A percentile compares a stretch with the other conserved stretches of the same genome.
phyloP scores from a whole-genome alignment of 2,113 vertebrate species.

The Esox niger region DNA sequence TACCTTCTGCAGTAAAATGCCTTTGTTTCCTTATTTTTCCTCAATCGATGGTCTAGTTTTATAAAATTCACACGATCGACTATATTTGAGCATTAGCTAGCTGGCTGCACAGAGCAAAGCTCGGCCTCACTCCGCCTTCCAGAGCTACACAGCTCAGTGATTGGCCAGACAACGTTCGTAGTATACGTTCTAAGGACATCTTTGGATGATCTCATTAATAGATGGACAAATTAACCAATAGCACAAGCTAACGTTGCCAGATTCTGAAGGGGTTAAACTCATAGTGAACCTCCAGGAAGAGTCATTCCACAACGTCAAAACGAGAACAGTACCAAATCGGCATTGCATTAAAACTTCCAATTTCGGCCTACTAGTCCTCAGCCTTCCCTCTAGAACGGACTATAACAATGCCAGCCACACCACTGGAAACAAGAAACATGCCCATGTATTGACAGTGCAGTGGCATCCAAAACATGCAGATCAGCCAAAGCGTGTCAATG shows the following conservation, averaged over 20 bases:
- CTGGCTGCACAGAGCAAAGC: conserved; percentile 21
- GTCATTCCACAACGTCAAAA: no score
- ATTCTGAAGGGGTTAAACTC: conserved; percentile 48
- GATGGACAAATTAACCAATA: conserved; percentile 41
- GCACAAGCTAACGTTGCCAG: conserved; percentile 23
- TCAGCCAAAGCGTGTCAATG: no score
- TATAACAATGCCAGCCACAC: no score
- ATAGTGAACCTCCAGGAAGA: background rate
- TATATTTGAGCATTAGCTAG: conserved; percentile 59
- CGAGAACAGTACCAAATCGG: no score
- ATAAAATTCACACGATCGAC: conserved; percentile 51
- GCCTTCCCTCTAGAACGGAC: no score
- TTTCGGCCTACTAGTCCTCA: no score
- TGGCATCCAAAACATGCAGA: no score
- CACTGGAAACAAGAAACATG: no score
- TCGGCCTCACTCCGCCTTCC: conserved; percentile 46
- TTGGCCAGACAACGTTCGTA: conserved; percentile 43
- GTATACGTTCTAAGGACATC: accelerated
- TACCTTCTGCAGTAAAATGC: conserved; percentile 65
- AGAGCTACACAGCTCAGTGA: conserved; percentile 11
- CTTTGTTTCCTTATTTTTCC: conserved; percentile 15
- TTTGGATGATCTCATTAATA: conserved; percentile 32
- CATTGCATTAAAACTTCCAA: no score
- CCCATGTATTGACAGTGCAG: no score
- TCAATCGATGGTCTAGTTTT: conserved; percentile 49